Evolutionary conservation across 2,888 invertebrate genomes (phyloP).

Genomic region (Pyralis farinalis): DNA sequence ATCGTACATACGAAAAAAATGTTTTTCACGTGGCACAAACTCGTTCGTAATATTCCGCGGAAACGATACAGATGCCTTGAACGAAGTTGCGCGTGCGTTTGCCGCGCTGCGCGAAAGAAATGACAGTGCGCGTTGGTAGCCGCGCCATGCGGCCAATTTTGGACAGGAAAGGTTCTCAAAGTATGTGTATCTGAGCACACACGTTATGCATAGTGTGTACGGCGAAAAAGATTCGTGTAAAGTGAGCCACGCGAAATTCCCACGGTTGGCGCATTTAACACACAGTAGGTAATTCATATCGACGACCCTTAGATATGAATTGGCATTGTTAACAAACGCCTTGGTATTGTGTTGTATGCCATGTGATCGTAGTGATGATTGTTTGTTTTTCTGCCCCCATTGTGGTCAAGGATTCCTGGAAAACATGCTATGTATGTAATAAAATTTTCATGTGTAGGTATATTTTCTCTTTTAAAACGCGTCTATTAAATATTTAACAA

Average conservation of each 20-base stretch:
- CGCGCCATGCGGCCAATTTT: constrained; percentile 28
- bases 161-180: constrained; percentile 22
- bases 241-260: constrained; percentile 36
- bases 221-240: constrained; percentile 20
- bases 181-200: constrained; percentile 18
- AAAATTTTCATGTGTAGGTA: too few relatives aligned
- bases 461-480: too few relatives aligned
- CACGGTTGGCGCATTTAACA: constrained; percentile 38
- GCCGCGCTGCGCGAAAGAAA: constrained; percentile 61
- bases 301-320: constrained; percentile 48
- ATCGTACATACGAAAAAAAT: constrained; percentile 14
- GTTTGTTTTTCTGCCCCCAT: constrained; percentile 12
- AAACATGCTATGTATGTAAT: background rate
- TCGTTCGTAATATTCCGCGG: constrained; percentile 36
- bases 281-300: constrained; percentile 47
- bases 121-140: constrained; percentile 32
- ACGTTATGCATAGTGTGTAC: constrained; percentile 19
- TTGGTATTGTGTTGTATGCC: constrained; percentile 28
- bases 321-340: constrained; percentile 46
- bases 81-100: constrained; percentile 57
- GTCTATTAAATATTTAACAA: too few relatives aligned
- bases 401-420: constrained; percentile 8
- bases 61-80: constrained; percentile 17
- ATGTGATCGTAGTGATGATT: constrained; percentile 25
- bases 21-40: constrained; percentile 37